Base-by-base conservation (phyloP, 1,140 invertebrate species). In the Nomia melanderi region DNA sequence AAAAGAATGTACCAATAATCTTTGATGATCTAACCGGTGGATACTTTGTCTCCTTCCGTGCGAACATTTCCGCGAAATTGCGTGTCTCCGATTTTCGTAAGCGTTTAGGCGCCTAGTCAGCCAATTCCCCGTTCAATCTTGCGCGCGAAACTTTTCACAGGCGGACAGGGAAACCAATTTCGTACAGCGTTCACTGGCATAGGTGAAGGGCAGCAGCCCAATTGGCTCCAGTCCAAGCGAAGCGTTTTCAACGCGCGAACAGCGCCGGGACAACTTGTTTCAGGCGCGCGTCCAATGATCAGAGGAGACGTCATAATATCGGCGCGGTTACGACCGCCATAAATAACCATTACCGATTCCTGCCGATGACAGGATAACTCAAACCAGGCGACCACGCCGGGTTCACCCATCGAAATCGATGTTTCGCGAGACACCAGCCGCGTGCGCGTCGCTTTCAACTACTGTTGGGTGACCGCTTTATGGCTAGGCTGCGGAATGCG, bases 141-240 rank as follows among this genome's bases (percentile, higher is more conserved):
- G 59, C 69, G 73, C 74, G 77, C 64, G 83, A 79, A 70, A 78
- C 57, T 77, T 79, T 85, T 76, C 54, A 75, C 53, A 71, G 70
- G 76, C 81, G 64, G 85, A 88, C 85, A 83, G 86, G 85, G 72
- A 88, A 88, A 89, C 86, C 89, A 88, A 91, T 90, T 91, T 89
- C 82, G 87, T 88, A 88, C 89, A 89, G 86, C 87, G 89, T 89
- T 89, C 87, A 90, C 86, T 91, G 88, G 88, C 88, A 89, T 89
- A 82, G 87, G 82, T 89, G 90, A 92, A 91, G 89, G 90, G 90
- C 91, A 90, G 75, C 72, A 88, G 85, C 89, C 90, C 91, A 91
- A 91, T 91, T 92, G 91, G 90, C 85, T 27, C 39, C 14, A 5
- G n/a, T 88, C 91, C 90, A 91, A 90, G 90, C 89, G 84, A 91